Conservation (phyloP, 2,113 vertebrate species). For the Clarias batrachus region DNA sequence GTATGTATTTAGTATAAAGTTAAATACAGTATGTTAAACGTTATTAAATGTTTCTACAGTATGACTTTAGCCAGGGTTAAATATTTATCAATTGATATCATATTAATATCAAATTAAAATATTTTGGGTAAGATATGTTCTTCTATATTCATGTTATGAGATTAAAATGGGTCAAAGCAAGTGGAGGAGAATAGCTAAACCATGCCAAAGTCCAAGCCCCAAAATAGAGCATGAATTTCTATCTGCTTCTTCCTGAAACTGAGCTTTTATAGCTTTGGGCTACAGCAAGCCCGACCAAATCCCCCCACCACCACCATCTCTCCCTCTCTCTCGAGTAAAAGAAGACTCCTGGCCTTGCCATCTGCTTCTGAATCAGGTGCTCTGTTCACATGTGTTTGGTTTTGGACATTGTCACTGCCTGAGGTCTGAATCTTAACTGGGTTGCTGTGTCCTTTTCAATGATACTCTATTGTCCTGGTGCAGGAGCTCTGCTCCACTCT, state of each 20-base stretch:
- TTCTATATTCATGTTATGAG: not conserved
- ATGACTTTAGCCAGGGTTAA: not conserved
- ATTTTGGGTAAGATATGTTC: not conserved
- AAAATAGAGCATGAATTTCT: conserved; percentile 25
- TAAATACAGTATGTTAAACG: not conserved
- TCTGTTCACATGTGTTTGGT: not conserved
- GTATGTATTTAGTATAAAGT: too few relatives aligned
- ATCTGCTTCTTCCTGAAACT: conserved; percentile 5
- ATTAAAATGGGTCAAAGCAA: conserved; percentile 12
- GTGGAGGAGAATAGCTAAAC: not conserved
- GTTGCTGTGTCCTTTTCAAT: conserved; percentile 23
- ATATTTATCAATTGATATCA: not conserved
- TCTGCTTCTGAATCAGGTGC: conserved; percentile 39
- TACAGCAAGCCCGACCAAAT: not conserved
- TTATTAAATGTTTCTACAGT: not conserved
- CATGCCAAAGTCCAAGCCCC: not conserved
- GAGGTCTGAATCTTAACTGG: conserved; percentile 40
- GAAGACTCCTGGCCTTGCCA: conserved; percentile 37
- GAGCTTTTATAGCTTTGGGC: not conserved
- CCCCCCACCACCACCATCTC: not conserved
- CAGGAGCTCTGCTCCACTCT: not conserved
- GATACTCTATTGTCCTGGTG: conserved; percentile 7
- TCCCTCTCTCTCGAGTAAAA: conserved; percentile 24
- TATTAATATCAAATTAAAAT: not conserved
- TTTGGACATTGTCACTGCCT: conserved; percentile 2